Evolutionary conservation across 2,888 invertebrate species (phyloP), one percentile per base, ranked within the genome.

Genomic region (Xanthorhoe designata): DNA sequence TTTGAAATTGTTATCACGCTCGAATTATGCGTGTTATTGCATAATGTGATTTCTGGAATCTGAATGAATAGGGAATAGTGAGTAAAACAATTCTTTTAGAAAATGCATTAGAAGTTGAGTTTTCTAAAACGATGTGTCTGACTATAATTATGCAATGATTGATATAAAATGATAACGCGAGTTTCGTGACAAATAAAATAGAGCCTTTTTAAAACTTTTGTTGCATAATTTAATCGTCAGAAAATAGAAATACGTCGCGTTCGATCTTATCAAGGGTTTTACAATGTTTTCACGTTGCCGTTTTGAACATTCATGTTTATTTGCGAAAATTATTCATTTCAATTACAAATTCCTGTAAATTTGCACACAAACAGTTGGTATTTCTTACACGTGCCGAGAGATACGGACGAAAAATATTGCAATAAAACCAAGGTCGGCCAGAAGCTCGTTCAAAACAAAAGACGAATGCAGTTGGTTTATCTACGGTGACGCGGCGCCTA

Each of bases 391-490:
- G 87, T 85, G 86, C 74, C 81, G 71, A 19, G 54, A 75, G 75
- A 78, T 76, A 57, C 64, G 59, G 45, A 62, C 60, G 53, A 60
- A 75, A 73, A 73, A 73, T 67, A 53, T 64, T 70, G 70, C 72
- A 74, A 71, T 70, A 68, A 72, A 71, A 49, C 35, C 69, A 66
- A 68, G 78, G 77, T 79, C 82, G 73, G 62, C 78, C 74, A 68
- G 70, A 72, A 75, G 75, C 69, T 69, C 68, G 73, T 60, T 58
- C 74, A 83, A 83, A 85, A 84, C 81, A 84, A 81, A 83, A 87
- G 84, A 86, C 86, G 81, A 85, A 78, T 90, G 89, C 89, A 89
- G 72, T 81, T 77, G 61, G 75, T 79, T 80, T 81, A 79, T 73
- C 69, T 59, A 47, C 64, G 57, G 42, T 51, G 62, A 53, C 73